Conservation (phyloP, 2,113 vertebrate species). For the Brienomyrus brachyistius region DNA sequence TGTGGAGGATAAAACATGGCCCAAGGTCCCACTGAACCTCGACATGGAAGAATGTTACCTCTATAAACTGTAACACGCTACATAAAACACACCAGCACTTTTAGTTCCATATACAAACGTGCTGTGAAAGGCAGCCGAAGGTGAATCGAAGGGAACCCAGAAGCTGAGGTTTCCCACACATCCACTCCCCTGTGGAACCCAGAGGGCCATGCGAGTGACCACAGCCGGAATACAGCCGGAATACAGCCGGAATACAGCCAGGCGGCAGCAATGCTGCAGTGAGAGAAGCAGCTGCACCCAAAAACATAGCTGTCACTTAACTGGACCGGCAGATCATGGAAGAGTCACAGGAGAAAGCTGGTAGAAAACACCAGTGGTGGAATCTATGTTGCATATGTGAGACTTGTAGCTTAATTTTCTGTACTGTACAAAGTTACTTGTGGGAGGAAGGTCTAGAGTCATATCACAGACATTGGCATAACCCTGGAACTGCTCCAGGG, state of each 20-base stretch:
- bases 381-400: background rate
- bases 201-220: background rate
- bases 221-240: background rate
- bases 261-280: background rate
- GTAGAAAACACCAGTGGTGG: background rate
- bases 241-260: background rate
- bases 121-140: background rate
- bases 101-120: background rate
- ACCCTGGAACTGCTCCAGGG: background rate
- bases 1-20: background rate
- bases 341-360: background rate
- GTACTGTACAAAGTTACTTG: background rate
- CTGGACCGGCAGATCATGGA: background rate
- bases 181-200: background rate
- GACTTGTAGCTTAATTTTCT: background rate
- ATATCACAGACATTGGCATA: background rate
- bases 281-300: background rate
- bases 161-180: background rate
- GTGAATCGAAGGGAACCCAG: background rate
- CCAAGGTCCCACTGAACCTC: background rate
- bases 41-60: constrained; percentile 28
- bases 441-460: background rate
- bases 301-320: background rate
- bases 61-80: background rate
- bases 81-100: constrained; percentile 6